Base-by-base conservation (phyloP, 1,140 invertebrate genomes). In the Drosophila parabipectinata region DNA sequence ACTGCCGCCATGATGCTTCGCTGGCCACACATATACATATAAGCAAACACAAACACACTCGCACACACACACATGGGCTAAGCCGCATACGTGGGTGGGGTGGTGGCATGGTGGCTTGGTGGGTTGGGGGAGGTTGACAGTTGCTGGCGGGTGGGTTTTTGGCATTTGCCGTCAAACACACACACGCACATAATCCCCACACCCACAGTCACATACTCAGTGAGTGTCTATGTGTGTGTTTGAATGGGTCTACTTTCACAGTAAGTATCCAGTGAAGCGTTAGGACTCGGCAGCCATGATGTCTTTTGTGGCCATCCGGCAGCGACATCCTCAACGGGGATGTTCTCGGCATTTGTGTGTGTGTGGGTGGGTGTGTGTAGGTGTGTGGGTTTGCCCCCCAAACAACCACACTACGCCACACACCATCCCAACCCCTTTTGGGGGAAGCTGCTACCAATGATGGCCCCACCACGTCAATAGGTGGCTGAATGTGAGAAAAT, bases 201-300 rank as follows among this genome's bases (percentile, higher is more conserved):
- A 71, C 68, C 51, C 52, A 71, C 63, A 64, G 26, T 39, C 51
- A 55, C 56, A 24, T 67, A 58, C 53, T 47, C 41, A 62, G 47
- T 61, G 66, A 63, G 80, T 58, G 64, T 64, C 58, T 67, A 72
- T 58, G 64, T 66, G 66, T 67, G 76, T 58, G 64, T 84, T 58
- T 84, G 59, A 87, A 85, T 84, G 82, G 77, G 77, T 84, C 82
- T 84, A 84, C 81, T 84, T 81, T 73, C 77, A 84, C 81, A 84
- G 81, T 73, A 77, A 87, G 81, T 84, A 84, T 84, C 81, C 81
- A 84, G 81, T 84, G 81, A 84, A 84, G 82, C 81, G 82, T 87
- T 84, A 85, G 80, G 77, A 84, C 77, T 58, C 73, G 81, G 81
- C 81, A 84, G 81, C 81, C 81, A 84, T 84, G 81, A 85, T 84